phyloP scores from a whole-genome alignment of 1,140 invertebrate genomes.

The Mycetomoellerius zeteki region DNA sequence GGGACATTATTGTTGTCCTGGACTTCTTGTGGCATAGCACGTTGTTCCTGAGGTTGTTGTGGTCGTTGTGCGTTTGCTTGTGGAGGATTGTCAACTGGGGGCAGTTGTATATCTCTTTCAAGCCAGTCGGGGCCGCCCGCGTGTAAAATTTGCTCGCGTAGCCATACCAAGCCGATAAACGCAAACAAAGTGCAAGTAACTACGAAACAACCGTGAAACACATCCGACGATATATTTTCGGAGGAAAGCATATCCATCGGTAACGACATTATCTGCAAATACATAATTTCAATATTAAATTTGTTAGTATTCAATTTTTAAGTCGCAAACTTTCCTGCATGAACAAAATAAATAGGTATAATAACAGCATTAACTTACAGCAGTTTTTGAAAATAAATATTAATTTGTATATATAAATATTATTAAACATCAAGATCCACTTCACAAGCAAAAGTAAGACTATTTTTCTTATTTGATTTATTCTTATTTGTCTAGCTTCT shows the following conservation, averaged over 20 bases:
- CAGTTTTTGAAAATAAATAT: too few relatives aligned
- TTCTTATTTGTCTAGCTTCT: too few relatives aligned
- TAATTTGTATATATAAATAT: too few relatives aligned
- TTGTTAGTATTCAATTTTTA: neutral
- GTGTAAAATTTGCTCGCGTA: conserved; percentile 98
- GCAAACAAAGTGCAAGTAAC: conserved; percentile 98
- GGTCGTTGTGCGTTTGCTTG: conserved; percentile 71
- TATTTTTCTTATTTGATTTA: too few relatives aligned
- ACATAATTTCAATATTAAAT: conserved; percentile 15
- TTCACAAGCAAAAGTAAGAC: too few relatives aligned
- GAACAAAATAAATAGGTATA: too few relatives aligned
- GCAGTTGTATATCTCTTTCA: conserved; percentile 89
- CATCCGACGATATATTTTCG: conserved; percentile 97
- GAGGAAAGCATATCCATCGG: conserved; percentile 97
- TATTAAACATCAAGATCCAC: too few relatives aligned
- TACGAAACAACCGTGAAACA: conserved; percentile 98
- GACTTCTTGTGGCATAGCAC: conserved; percentile 76
- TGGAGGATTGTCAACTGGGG: conserved; percentile 83
- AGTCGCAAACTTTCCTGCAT: too few relatives aligned
- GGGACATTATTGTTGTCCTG: conserved; percentile 86
- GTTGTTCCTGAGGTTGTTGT: conserved; percentile 74
- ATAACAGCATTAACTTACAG: too few relatives aligned
- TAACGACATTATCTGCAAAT: conserved; percentile 90
- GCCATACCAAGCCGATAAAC: conserved; percentile 98
- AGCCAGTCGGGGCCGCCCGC: conserved; percentile 98